Conservation (phyloP, 1,140 invertebrate species). For the Pseudomyrmex flavicornis region DNA sequence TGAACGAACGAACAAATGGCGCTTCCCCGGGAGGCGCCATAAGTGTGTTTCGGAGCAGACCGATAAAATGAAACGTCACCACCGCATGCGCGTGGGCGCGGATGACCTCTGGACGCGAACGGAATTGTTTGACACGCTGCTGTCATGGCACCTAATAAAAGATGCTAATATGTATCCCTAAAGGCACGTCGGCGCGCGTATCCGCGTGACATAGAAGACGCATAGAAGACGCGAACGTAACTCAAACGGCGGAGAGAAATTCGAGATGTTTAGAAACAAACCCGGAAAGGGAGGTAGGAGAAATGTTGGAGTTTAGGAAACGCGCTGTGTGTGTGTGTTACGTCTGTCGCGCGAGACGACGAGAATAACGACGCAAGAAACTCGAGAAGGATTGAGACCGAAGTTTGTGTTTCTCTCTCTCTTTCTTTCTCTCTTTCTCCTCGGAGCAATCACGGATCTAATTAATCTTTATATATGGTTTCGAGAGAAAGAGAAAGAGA, state of each 20-base stretch:
- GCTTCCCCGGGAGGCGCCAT: conserved; percentile 57
- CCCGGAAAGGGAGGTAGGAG: conserved; percentile 22
- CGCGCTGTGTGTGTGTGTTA: conserved; percentile 3
- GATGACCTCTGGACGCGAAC: conserved; percentile 64
- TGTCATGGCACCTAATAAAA: conserved; percentile 76
- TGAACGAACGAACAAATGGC: conserved; percentile 40
- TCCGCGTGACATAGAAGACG: conserved; percentile 1
- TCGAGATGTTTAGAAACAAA: conserved; percentile 38
- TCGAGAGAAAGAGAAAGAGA: too few relatives aligned
- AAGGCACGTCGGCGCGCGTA: background rate
- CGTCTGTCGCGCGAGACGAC: conserved; percentile 29
- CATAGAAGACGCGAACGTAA: conserved; percentile 14
- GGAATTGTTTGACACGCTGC: conserved; percentile 75
- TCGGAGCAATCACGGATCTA: conserved; percentile 20
- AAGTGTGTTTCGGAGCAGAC: conserved; percentile 42
- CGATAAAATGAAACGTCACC: conserved; percentile 67
- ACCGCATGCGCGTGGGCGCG: conserved; percentile 63
- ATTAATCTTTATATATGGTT: conserved; percentile 26
- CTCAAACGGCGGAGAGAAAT: conserved; percentile 37
- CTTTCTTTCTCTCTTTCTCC: too few relatives aligned
- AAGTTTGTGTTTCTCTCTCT: conserved; percentile 19
- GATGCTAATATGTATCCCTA: conserved; percentile 67
- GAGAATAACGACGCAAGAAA: conserved; percentile 35
- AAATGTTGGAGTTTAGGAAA: conserved; percentile 35
- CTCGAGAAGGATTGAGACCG: background rate